Percentiles rank a stretch among this genome's conserved stretches.
These are phyloP conservation scores for Steinernema hermaphroditum DNA, from an alignment of 2,888 invertebrate genomes.

Conservation along the genomic window DNA sequence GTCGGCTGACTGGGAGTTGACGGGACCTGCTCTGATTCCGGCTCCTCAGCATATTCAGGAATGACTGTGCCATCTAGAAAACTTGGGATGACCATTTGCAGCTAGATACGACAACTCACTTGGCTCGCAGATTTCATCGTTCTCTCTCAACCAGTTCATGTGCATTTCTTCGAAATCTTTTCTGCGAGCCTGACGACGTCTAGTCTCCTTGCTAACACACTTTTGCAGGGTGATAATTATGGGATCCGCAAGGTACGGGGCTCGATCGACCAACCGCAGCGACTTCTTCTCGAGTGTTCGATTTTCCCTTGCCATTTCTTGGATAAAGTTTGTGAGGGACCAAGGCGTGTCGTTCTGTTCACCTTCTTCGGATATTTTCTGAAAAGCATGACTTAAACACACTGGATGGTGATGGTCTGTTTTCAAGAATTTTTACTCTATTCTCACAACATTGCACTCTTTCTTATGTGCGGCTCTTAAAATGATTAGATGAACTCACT, in stretches of 20 bases:
- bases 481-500: background rate
- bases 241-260: background rate
- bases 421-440: too few species aligned
- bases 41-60: too few species aligned
- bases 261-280: background rate
- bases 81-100: too few species aligned
- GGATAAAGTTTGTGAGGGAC: background rate
- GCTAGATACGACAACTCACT: background rate
- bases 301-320: background rate
- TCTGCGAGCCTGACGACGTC: background rate
- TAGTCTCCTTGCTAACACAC: background rate
- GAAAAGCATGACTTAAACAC: too few species aligned
- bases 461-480: too few species aligned
- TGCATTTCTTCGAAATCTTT: background rate
- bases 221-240: background rate
- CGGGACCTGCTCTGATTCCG: too few species aligned
- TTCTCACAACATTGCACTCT: too few species aligned
- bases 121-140: background rate
- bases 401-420: too few species aligned
- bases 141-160: background rate
- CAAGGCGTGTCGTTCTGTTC: background rate
- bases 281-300: background rate
- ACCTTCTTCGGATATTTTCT: slow-evolving; percentile 14
- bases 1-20: too few species aligned
- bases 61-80: too few species aligned